phyloP scores from a whole-genome alignment of 2,888 invertebrate genomes.

The Stegophylla sp. region DNA sequence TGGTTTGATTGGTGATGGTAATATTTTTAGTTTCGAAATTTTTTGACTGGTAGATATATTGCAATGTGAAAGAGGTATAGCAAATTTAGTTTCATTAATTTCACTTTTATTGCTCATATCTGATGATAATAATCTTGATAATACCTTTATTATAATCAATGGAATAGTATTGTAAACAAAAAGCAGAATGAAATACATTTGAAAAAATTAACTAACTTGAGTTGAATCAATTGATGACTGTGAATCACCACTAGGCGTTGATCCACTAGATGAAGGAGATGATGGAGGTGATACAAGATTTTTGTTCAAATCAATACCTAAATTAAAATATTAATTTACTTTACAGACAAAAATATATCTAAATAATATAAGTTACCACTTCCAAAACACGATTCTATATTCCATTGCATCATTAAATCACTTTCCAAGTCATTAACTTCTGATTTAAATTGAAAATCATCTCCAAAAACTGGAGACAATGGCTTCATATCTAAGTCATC shows the following conservation, averaged over 20 bases:
- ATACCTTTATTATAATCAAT: slow-evolving; percentile 24
- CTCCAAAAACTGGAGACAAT: not conserved
- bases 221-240: slow-evolving; percentile 43
- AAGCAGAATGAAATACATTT: not conserved
- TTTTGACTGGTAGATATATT: not conserved
- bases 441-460: slow-evolving; percentile 34
- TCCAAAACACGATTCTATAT: slow-evolving; percentile 51
- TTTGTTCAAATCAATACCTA: slow-evolving; percentile 42
- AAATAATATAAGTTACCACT: slow-evolving; percentile 36
- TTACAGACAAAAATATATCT: not conserved
- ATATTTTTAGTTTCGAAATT: slow-evolving; percentile 12
- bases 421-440: slow-evolving; percentile 18
- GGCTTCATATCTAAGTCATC: slow-evolving; percentile 32
- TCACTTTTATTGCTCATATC: not conserved
- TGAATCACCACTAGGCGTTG: slow-evolving; percentile 41
- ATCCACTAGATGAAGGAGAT: slow-evolving; percentile 50
- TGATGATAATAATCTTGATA: slow-evolving; percentile 7
- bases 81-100: not conserved
- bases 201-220: slow-evolving; percentile 20
- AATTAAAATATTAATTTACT: not conserved
- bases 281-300: slow-evolving; percentile 40
- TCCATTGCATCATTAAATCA: slow-evolving; percentile 46
- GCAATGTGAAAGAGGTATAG: not conserved
- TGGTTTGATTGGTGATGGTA: slow-evolving; percentile 28
- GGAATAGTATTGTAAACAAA: not conserved